Conservation (phyloP, 2,113 vertebrate genomes). For the Brachypodius melanocephalos region DNA sequence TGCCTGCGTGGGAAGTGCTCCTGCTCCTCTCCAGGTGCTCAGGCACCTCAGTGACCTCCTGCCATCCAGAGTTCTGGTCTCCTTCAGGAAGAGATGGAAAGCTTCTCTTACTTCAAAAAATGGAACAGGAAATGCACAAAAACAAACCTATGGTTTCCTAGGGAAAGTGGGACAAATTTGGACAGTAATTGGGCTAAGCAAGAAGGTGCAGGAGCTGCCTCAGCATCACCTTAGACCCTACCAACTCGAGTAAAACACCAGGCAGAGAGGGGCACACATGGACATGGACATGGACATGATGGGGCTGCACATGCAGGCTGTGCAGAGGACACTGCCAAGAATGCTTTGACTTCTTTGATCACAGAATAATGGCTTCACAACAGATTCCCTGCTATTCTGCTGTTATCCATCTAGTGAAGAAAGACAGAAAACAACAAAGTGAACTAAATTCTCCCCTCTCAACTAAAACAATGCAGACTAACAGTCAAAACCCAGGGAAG, state of each 20-base stretch:
- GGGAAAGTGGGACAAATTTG: background rate
- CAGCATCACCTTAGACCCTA: background rate
- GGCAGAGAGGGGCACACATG: background rate
- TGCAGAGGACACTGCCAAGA: background rate
- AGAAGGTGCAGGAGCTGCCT: background rate
- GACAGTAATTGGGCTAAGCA: background rate
- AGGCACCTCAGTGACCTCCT: background rate
- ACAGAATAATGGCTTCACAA: background rate
- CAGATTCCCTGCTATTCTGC: background rate
- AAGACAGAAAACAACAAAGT: background rate
- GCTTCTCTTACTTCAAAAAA: background rate
- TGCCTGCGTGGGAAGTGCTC: background rate
- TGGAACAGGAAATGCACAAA: background rate
- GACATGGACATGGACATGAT: accelerated
- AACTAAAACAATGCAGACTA: background rate
- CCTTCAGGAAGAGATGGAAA: background rate
- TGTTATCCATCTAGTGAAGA: background rate
- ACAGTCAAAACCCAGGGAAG: background rate
- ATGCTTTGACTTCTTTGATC: background rate
- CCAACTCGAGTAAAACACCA: background rate
- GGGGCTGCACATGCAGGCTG: background rate
- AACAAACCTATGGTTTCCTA: background rate
- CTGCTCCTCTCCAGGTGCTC: background rate
- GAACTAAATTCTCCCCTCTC: background rate
- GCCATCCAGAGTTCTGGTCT: background rate